Percentiles rank a stretch among this genome's conserved stretches.
Evolutionary conservation across 1,140 invertebrate genomes (phyloP).

Genomic region (Drosophila bifasciata): DNA sequence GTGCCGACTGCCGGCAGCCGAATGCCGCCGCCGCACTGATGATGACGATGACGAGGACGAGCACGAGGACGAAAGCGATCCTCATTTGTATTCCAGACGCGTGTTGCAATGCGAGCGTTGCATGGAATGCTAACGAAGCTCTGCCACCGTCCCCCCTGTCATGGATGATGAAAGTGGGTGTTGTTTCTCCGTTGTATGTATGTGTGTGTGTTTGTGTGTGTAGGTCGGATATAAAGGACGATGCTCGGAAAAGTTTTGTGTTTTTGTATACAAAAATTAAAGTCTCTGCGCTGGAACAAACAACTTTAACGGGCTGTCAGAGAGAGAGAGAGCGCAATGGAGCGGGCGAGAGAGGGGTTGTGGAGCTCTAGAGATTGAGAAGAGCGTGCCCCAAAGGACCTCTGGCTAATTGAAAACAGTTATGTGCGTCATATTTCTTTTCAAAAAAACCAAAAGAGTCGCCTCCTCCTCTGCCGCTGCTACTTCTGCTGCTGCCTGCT

Average conservation of each 20-base stretch:
- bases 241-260: conserved; percentile 34
- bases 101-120: conserved; percentile 64
- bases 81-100: conserved; percentile 83
- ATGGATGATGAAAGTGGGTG: conserved; percentile 75
- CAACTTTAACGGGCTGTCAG: conserved; percentile 51
- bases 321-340: background rate
- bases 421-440: conserved; percentile 59
- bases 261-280: conserved; percentile 65
- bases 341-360: background rate
- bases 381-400: conserved; percentile 31
- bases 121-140: conserved; percentile 70
- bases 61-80: conserved; percentile 75
- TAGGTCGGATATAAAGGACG: conserved; percentile 69
- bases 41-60: conserved; percentile 40
- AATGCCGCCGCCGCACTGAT: conserved; percentile 43
- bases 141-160: conserved; percentile 13
- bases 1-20: conserved; percentile 49
- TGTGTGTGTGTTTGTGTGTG: conserved; percentile 30
- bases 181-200: conserved; percentile 14
- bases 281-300: conserved; percentile 28
- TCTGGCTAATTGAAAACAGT: conserved; percentile 72
- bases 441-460: conserved; percentile 39
- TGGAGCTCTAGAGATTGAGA: conserved; percentile 14
- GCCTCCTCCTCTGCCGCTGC: conserved; percentile 24
- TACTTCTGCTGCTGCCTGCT: background rate